Evolutionary conservation across 2,113 vertebrate genomes (phyloP).

Genomic region (Agapornis roseicollis): DNA sequence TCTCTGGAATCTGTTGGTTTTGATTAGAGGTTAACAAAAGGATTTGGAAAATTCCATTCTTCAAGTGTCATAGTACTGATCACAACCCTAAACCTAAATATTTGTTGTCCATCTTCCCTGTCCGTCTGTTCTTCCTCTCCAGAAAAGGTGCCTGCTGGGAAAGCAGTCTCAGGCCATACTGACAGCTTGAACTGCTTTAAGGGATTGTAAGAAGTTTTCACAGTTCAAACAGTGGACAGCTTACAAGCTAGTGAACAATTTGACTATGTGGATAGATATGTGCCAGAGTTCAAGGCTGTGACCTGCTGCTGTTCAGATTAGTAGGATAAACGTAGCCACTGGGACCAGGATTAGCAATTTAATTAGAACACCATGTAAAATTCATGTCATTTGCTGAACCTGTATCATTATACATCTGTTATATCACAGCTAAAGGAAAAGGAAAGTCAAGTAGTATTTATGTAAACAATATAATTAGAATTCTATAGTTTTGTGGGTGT

Average conservation of each 20-base stretch:
- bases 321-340: not conserved
- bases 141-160: not conserved
- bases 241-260: not conserved
- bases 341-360: not conserved
- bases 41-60: not conserved
- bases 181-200: not conserved
- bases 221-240: not conserved
- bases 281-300: not conserved
- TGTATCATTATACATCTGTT: not conserved
- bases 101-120: not conserved
- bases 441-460: not conserved
- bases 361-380: not conserved
- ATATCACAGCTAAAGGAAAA: not conserved
- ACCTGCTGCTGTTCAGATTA: not conserved
- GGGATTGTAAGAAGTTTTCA: not conserved
- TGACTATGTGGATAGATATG: not conserved
- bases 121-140: not conserved
- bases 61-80: not conserved
- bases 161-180: not conserved
- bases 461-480: not conserved
- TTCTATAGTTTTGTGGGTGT: not conserved
- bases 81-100: not conserved
- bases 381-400: not conserved
- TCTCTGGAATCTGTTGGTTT: not conserved
- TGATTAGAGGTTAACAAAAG: not conserved